Evolutionary conservation across 2,797 vertebrate genomes (phyloP).

Genomic region (Danio choprae): DNA sequence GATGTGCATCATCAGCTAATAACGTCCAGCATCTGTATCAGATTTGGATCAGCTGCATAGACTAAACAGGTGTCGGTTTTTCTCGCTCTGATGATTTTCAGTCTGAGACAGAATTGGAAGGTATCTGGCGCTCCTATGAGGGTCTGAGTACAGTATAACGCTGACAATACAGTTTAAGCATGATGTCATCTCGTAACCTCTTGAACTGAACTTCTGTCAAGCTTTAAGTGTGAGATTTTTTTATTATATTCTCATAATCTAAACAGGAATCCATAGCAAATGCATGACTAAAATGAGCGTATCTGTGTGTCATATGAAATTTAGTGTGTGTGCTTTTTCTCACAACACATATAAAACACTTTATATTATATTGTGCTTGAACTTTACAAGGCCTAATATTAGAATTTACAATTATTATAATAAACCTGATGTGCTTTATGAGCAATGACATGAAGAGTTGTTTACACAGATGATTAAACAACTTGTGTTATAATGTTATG

Average conservation of each 20-base stretch:
- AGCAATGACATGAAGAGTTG: conserved; percentile 2
- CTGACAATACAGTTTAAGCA: neutral
- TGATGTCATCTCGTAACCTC: conserved; percentile 4
- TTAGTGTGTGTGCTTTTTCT: conserved; percentile 1
- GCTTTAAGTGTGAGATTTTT: neutral
- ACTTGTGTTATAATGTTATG: neutral
- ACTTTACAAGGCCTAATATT: neutral
- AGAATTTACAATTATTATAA: neutral
- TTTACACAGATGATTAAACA: conserved; percentile 2
- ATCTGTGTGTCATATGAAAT: conserved; percentile 10
- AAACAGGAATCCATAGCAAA: neutral
- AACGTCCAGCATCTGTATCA: conserved; percentile 36
- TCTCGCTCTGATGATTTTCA: neutral
- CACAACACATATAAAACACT: no score
- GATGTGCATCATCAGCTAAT: conserved; percentile 51
- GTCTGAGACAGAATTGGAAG: conserved; percentile 18
- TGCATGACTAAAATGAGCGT: neutral
- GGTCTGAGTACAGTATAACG: neutral
- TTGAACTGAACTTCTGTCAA: neutral
- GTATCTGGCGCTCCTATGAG: neutral
- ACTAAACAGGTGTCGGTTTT: conserved; percentile 17
- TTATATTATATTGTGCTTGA: neutral
- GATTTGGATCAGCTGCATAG: conserved; percentile 22
- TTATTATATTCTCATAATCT: neutral
- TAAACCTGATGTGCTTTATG: conserved; percentile 11